These are phyloP conservation scores for Argynnis bischoffii DNA, from an alignment of 2,888 invertebrate genomes.

Conservation along the genomic window DNA sequence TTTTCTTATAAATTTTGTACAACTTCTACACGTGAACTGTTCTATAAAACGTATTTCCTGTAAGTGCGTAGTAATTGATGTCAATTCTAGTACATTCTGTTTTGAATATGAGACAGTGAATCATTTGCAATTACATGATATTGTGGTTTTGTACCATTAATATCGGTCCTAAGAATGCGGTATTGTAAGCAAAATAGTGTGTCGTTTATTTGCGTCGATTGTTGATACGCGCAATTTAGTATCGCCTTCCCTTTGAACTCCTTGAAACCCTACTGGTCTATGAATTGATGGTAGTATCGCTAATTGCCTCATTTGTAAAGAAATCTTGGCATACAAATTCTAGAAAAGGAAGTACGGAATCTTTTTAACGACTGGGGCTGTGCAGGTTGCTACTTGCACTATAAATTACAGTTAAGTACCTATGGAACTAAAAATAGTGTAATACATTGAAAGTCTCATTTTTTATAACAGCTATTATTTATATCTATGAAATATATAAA, in stretches of 20 bases:
- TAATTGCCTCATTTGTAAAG: conserved; percentile 43
- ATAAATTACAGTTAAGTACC: conserved; percentile 1
- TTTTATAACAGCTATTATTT: too few relatives aligned
- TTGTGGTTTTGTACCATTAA: conserved; percentile 78
- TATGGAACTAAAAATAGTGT: background rate
- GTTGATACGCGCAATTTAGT: conserved; percentile 46
- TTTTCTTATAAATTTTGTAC: background rate
- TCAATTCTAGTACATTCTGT: conserved; percentile 9
- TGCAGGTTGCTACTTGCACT: background rate
- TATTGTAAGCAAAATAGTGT: conserved; percentile 77
- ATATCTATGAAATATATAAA: too few relatives aligned
- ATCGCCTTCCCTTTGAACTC: conserved; percentile 39
- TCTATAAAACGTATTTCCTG: conserved; percentile 4
- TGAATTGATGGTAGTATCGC: conserved; percentile 39
- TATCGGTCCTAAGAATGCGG: conserved; percentile 64
- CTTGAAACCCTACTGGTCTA: conserved; percentile 33
- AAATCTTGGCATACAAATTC: conserved; percentile 74
- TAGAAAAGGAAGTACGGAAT: conserved; percentile 50
- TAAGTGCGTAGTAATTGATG: conserved; percentile 10
- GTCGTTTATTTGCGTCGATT: conserved; percentile 71
- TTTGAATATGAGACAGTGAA: conserved; percentile 69
- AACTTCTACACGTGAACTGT: background rate
- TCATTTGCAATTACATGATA: conserved; percentile 82
- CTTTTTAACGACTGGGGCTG: conserved; percentile 16
- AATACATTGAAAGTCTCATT: too few relatives aligned